phyloP scores from a whole-genome alignment of 2,113 vertebrate species.

The mouse (Mus musculus) region GRCm39 chr7:67760001-67760500 shows the following conservation, averaged over 20 bases:
- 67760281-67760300: neutral
- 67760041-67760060: neutral
- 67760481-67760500: neutral
- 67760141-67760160: no score
- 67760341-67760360: neutral
- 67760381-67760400: neutral
- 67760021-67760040: neutral
- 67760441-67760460: slow-evolving; percentile 5
- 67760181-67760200: neutral
- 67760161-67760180: neutral
- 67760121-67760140: neutral
- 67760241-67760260: neutral
- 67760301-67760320: neutral
- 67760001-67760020: neutral
- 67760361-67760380: neutral
- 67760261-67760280: neutral
- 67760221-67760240: neutral
- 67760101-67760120: neutral
- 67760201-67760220: neutral
- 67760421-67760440: neutral
- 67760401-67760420: neutral
- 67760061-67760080: neutral
- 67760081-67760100: neutral
- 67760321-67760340: neutral
- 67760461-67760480: neutral